A percentile compares a stretch with the other conserved stretches of the same genome.
Conservation (phyloP, 2,888 invertebrate species). For the Abrostola tripartita region DNA sequence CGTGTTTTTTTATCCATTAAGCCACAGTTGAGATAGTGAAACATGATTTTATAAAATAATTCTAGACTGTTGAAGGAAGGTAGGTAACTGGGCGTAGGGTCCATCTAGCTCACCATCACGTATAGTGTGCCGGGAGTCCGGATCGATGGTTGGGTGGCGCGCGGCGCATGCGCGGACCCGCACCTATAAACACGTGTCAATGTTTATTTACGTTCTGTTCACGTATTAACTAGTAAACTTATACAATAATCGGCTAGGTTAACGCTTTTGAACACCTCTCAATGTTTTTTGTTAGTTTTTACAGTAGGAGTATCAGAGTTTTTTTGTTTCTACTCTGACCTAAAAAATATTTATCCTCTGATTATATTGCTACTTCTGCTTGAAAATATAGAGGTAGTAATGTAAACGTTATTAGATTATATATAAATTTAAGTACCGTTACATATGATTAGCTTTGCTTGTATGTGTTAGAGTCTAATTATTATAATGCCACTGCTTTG, state of each 20-base stretch:
- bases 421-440: no score
- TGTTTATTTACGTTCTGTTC: slow-evolving; percentile 86
- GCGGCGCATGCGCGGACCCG: slow-evolving; percentile 76
- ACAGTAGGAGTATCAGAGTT: no score
- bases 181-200: slow-evolving; percentile 83
- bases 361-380: no score
- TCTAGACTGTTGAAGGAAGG: slow-evolving; percentile 14
- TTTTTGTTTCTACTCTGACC: no score
- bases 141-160: slow-evolving; percentile 66
- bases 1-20: no score
- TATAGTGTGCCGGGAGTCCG: slow-evolving; percentile 65
- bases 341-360: no score
- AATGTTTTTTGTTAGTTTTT: slow-evolving; percentile 2
- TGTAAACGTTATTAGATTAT: no score
- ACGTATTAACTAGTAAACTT: slow-evolving; percentile 67
- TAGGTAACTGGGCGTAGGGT: slow-evolving; percentile 14
- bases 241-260: slow-evolving; percentile 45
- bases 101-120: slow-evolving; percentile 59
- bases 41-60: not conserved
- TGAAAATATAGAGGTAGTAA: no score
- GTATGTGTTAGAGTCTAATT: no score
- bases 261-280: slow-evolving; percentile 24
- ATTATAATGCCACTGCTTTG: no score
- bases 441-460: no score
- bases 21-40: not conserved